Conservation (phyloP, 2,888 invertebrate species). For the Criorhina ranunculi region DNA sequence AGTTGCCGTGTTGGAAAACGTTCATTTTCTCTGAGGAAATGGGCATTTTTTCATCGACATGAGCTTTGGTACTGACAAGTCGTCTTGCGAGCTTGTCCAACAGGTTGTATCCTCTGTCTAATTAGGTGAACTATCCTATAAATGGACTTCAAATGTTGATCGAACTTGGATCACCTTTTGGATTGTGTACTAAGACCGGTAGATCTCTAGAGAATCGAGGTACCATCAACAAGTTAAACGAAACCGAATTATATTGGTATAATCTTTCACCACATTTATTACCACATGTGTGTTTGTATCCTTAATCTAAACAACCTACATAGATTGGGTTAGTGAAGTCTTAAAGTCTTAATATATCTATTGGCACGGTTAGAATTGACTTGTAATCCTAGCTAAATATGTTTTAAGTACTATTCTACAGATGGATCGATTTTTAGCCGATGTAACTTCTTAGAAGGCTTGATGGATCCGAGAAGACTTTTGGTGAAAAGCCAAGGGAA, state of each 20-base stretch:
- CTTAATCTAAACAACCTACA: background rate
- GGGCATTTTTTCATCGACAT: no score
- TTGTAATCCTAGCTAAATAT: slow-evolving; percentile 26
- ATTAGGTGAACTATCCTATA: no score
- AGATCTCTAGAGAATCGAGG: no score
- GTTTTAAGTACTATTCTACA: background rate
- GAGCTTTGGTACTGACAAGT: no score
- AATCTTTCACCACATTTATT: slow-evolving; percentile 23
- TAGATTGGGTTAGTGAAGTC: slow-evolving; percentile 4
- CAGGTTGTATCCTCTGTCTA: no score
- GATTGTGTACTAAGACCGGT: no score
- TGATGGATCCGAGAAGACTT: slow-evolving; percentile 41
- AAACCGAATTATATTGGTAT: background rate
- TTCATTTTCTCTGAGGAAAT: no score
- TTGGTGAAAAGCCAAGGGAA: slow-evolving; percentile 36
- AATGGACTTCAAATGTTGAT: no score
- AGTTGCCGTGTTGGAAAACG: no score
- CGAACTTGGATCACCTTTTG: no score
- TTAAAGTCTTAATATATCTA: slow-evolving; percentile 38
- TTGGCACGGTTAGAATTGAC: slow-evolving; percentile 63
- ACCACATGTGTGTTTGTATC: background rate
- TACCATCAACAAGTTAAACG: no score
- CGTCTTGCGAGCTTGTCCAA: no score
- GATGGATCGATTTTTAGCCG: slow-evolving; percentile 18
- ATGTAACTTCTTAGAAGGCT: slow-evolving; percentile 61